These are phyloP conservation scores for Trichacis sp. DNA, from an alignment of 2,888 invertebrate genomes.

Conservation along the genomic window DNA sequence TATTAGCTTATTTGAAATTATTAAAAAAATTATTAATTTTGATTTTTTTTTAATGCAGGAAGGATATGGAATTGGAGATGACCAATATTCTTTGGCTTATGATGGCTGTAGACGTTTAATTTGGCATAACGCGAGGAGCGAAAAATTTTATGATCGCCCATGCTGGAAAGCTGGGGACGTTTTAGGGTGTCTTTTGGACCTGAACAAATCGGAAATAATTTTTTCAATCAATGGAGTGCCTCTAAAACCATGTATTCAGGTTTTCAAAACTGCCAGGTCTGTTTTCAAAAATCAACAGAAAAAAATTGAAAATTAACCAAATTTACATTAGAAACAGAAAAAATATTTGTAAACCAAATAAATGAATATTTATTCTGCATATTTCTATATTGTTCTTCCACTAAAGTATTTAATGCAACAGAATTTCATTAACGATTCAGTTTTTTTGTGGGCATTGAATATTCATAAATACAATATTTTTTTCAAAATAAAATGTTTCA, in stretches of 20 bases:
- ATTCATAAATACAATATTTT: too few relatives aligned
- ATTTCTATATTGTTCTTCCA: too few relatives aligned
- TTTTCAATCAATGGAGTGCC: constrained; percentile 87
- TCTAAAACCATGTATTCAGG: constrained; percentile 78
- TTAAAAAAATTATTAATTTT: neutral
- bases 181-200: constrained; percentile 86
- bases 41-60: constrained; percentile 72
- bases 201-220: constrained; percentile 78
- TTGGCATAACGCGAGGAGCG: constrained; percentile 88
- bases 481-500: too few relatives aligned
- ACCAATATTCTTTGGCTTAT: constrained; percentile 88
- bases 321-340: too few relatives aligned
- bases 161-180: constrained; percentile 88
- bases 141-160: constrained; percentile 71
- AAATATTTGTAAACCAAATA: too few relatives aligned
- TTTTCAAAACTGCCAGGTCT: constrained; percentile 84
- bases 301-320: too few relatives aligned
- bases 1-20: too few relatives aligned
- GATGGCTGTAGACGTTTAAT: constrained; percentile 92
- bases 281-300: constrained; percentile 35
- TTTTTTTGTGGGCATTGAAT: too few relatives aligned
- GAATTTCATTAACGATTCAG: too few relatives aligned
- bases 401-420: too few relatives aligned
- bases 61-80: constrained; percentile 96
- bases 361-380: too few relatives aligned